phyloP scores from a whole-genome alignment of 2,888 invertebrate species.

The Xestia rhomboidea region DNA sequence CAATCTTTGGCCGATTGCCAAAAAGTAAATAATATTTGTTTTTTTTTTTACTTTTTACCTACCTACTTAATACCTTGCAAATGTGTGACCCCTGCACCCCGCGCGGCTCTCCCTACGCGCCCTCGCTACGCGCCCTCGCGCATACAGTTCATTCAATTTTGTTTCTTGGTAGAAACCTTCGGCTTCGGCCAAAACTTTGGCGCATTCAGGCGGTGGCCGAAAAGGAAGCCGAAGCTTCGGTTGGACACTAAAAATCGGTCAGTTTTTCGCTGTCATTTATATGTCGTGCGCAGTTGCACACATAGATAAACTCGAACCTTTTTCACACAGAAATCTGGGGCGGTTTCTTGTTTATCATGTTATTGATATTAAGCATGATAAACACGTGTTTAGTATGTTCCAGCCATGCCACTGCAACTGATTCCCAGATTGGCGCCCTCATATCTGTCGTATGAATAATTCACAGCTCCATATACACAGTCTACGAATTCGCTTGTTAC shows the following conservation, averaged over 20 bases:
- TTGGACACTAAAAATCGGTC: no score
- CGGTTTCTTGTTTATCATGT: not conserved
- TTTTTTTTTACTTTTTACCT: no score
- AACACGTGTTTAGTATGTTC: not conserved
- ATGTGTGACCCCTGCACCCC: no score
- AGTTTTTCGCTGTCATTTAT: no score
- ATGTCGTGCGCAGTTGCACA: not conserved
- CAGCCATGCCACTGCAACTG: not conserved
- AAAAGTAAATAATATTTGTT: no score
- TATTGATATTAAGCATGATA: not conserved
- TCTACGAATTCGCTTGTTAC: conserved; percentile 37
- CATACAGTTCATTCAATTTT: not conserved
- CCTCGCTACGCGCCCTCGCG: not conserved
- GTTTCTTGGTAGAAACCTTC: not conserved
- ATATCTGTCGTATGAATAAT: conserved; percentile 56
- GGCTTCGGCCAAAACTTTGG: not conserved
- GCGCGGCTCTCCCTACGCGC: not conserved
- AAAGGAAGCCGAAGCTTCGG: no score
- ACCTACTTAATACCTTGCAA: no score
- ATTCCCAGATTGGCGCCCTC: conserved; percentile 47
- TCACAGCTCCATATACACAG: conserved; percentile 40
- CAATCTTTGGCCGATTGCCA: no score
- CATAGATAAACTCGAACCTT: not conserved
- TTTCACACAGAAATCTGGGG: not conserved
- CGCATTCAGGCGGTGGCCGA: no score